phyloP scores from a whole-genome alignment of 2,797 vertebrate genomes.

The Menidia menidia region DNA sequence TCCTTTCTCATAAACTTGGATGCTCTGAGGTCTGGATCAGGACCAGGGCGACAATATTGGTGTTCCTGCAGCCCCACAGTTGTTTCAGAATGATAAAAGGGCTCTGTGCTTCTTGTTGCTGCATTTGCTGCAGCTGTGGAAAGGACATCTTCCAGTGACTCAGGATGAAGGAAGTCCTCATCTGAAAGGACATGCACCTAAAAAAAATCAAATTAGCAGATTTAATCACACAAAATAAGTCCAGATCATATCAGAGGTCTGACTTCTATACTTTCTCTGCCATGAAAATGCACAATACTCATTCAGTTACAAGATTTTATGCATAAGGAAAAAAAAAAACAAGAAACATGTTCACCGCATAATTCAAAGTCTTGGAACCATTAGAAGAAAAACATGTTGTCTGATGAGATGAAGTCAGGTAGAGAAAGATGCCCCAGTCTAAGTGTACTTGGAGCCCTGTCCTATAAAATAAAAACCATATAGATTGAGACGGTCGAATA shows the following conservation, averaged over 20 bases:
- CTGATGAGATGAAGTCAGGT: no score
- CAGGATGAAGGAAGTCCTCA: slow-evolving; percentile 40
- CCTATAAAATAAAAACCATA: no score
- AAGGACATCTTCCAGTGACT: slow-evolving; percentile 48
- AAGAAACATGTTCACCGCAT: background rate
- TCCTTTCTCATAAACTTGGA: background rate
- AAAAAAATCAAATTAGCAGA: background rate
- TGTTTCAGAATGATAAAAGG: background rate
- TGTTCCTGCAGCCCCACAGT: slow-evolving; percentile 55
- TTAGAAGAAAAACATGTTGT: no score
- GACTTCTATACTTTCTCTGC: background rate
- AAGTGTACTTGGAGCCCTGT: no score
- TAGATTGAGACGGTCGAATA: no score
- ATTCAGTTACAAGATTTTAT: background rate
- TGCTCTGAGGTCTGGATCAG: slow-evolving; percentile 23
- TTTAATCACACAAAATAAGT: background rate
- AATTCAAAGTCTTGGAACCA: no score
- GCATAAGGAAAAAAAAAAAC: background rate
- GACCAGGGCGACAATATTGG: slow-evolving; percentile 58
- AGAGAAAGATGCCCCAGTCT: no score
- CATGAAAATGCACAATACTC: background rate
- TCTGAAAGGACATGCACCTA: slow-evolving; percentile 44
- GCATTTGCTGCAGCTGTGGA: slow-evolving; percentile 11
- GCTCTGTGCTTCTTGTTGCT: background rate
- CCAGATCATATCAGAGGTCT: background rate